Evolutionary conservation across 2,797 vertebrate genomes (phyloP).

Genomic region (Sciurus vulgaris): DNA sequence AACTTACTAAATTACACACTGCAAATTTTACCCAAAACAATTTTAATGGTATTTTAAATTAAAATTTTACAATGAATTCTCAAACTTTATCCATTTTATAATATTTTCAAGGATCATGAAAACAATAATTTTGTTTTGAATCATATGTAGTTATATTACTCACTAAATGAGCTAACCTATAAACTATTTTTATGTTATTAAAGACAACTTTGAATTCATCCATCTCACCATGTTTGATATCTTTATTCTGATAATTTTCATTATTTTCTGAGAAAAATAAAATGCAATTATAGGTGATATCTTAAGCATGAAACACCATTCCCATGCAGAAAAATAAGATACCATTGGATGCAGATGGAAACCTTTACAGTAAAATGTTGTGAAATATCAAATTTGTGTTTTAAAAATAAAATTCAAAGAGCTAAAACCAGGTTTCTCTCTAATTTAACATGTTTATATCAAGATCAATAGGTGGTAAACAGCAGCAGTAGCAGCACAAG

Average conservation of each 20-base stretch:
- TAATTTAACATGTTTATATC: not conserved
- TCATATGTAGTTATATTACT: not conserved
- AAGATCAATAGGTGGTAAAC: not conserved
- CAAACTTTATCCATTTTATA: not conserved
- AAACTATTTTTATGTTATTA: not conserved
- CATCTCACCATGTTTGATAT: not conserved
- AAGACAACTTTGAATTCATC: not conserved
- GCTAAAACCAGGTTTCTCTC: not conserved
- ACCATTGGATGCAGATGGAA: not conserved
- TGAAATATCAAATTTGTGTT: not conserved
- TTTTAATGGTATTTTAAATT: not conserved
- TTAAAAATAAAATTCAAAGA: conserved; percentile 6
- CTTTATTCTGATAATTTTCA: conserved; percentile 1
- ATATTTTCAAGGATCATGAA: not conserved
- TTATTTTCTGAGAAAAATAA: not conserved
- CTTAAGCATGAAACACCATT: not conserved
- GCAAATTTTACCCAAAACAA: not conserved
- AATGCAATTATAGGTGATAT: not conserved
- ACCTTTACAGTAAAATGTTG: not conserved
- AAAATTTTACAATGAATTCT: not conserved
- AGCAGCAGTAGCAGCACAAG: not conserved
- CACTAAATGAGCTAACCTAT: not conserved
- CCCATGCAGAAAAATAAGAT: not conserved
- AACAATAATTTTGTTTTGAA: not conserved
- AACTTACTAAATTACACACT: not conserved